phyloP scores from a whole-genome alignment of 2,888 invertebrate genomes.

The Lutraria lutraria region DNA sequence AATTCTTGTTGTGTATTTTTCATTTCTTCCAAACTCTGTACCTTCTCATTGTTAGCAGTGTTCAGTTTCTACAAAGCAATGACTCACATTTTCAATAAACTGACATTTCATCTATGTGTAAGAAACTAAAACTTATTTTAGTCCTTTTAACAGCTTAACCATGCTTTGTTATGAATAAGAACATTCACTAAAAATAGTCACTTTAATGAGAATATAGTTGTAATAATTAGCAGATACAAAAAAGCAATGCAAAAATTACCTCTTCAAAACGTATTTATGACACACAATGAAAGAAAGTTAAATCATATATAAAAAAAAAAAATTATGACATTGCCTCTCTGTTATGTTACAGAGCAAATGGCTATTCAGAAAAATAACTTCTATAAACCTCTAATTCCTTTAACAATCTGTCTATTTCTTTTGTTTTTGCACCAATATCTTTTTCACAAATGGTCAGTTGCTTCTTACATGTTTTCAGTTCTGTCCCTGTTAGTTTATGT shows the following conservation, averaged over 20 bases:
- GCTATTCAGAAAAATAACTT: not conserved
- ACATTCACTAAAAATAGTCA: no score
- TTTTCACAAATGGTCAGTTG: conserved; percentile 59
- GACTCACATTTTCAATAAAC: not conserved
- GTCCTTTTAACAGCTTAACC: no score
- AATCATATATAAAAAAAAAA: no score
- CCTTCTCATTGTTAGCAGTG: conserved; percentile 17
- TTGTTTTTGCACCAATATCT: conserved; percentile 50
- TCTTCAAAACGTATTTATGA: no score
- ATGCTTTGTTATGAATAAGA: no score
- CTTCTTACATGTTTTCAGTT: conserved; percentile 62
- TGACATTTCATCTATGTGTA: no score
- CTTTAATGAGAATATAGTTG: no score
- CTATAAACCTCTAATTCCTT: conserved; percentile 53
- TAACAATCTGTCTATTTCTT: conserved; percentile 53
- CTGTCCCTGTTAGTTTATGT: conserved; percentile 62
- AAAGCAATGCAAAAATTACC: no score
- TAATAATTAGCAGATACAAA: no score
- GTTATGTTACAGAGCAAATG: not conserved
- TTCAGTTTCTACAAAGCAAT: conserved; percentile 36
- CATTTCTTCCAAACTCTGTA: conserved; percentile 36
- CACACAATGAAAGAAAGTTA: no score
- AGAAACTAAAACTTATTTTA: no score
- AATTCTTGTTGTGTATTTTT: conserved; percentile 17
- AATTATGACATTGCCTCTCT: no score